phyloP scores from a whole-genome alignment of 1,140 invertebrate genomes.

The Trichogramma pretiosum region DNA sequence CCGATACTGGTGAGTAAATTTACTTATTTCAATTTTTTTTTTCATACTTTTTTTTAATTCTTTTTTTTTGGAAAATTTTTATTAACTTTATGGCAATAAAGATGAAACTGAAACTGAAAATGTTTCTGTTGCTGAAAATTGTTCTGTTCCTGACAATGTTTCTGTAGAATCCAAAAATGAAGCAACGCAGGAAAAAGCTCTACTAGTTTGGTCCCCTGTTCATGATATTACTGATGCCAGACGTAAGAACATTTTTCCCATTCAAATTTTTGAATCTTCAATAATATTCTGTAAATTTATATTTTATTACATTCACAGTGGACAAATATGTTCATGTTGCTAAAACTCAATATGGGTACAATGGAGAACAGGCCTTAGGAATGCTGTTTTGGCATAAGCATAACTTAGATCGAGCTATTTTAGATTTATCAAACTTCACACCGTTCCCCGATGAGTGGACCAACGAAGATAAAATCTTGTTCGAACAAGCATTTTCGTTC shows the following conservation, averaged over 20 bases:
- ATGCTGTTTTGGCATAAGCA: constrained; percentile 99
- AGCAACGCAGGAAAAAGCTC: constrained; percentile 65
- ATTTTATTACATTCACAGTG: constrained; percentile 52
- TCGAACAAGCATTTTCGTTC: constrained; percentile 97
- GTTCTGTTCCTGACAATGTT: too few relatives aligned
- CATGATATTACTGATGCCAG: constrained; percentile 76
- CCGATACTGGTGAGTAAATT: constrained; percentile 52
- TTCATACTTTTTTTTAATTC: constrained; percentile 1
- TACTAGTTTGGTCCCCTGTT: constrained; percentile 92
- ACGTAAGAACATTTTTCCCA: constrained; percentile 51
- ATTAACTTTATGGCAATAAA: constrained; percentile 1
- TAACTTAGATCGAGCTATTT: constrained; percentile 82
- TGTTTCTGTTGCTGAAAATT: neutral
- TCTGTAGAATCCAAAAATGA: constrained; percentile 37
- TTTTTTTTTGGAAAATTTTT: too few relatives aligned
- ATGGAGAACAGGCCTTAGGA: constrained; percentile 92
- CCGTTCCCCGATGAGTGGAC: constrained; percentile 98
- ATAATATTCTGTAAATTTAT: constrained; percentile 14
- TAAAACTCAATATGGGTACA: constrained; percentile 97
- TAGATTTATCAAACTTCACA: constrained; percentile 92
- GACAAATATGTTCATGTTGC: constrained; percentile 90
- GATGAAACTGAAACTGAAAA: neutral
- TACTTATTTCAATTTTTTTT: too few relatives aligned
- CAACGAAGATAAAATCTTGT: constrained; percentile 93
- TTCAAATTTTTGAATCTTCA: neutral